A percentile compares a stretch with the other conserved stretches of the same genome.
Conservation (phyloP, 2,888 invertebrate species). For the Coenonympha arcania region DNA sequence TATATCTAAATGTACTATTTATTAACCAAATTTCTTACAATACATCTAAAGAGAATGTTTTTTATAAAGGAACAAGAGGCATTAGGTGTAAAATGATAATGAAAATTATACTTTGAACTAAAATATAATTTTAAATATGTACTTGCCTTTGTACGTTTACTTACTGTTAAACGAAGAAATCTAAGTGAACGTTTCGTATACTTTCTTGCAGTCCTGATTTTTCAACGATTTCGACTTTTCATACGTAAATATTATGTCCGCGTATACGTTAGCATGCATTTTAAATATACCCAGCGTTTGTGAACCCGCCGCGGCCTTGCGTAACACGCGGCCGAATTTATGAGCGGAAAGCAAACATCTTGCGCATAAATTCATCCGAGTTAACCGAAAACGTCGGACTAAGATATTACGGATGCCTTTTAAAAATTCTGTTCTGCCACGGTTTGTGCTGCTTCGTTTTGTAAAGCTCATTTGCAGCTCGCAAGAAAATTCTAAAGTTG, state of each 20-base stretch:
- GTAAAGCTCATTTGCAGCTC: not conserved
- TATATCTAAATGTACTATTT: too few relatives aligned
- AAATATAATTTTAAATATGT: too few relatives aligned
- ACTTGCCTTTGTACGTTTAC: too few relatives aligned
- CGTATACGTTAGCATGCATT: constrained; percentile 1
- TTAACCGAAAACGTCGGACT: constrained; percentile 24
- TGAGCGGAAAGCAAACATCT: constrained; percentile 22
- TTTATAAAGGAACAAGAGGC: too few relatives aligned
- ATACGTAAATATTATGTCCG: constrained; percentile 1
- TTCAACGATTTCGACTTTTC: not conserved
- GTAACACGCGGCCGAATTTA: constrained; percentile 19
- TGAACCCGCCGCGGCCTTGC: constrained; percentile 5
- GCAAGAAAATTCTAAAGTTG: not conserved
- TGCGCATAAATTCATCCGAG: constrained; percentile 24
- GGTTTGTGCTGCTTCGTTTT: constrained; percentile 7
- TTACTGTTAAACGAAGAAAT: not conserved
- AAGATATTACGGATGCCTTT: constrained; percentile 23
- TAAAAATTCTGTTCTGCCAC: constrained; percentile 18
- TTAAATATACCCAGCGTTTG: constrained; percentile 9
- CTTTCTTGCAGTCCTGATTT: too few relatives aligned
- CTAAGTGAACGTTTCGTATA: too few relatives aligned
- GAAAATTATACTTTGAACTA: too few relatives aligned
- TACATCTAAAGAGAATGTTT: too few relatives aligned
- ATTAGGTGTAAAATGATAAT: too few relatives aligned
- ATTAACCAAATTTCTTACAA: too few relatives aligned